Evolutionary conservation across 2,113 vertebrate genomes (phyloP).

Genomic region (Phocoena sinus): DNA sequence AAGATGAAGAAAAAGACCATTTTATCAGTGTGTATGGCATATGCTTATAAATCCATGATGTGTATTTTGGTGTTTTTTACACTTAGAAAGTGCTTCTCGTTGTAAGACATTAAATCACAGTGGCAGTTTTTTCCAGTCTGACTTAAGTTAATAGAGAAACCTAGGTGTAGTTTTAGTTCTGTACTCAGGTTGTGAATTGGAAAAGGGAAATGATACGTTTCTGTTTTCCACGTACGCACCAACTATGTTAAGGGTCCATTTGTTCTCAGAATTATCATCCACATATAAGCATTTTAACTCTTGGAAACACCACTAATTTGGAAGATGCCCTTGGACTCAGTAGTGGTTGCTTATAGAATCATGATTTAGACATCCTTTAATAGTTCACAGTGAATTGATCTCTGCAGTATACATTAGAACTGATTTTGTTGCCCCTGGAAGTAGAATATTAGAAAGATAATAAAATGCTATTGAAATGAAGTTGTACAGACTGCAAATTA

Average conservation of each 20-base stretch:
- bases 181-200: background rate
- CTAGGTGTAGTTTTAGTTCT: conserved; percentile 5
- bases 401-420: background rate
- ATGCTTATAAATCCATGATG: background rate
- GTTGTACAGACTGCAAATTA: background rate
- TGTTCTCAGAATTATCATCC: background rate
- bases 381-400: background rate
- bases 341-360: background rate
- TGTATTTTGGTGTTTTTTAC: background rate
- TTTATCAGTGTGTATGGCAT: background rate
- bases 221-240: background rate
- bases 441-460: background rate
- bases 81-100: background rate
- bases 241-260: background rate
- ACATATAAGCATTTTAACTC: background rate
- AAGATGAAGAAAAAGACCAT: background rate
- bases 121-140: background rate
- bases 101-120: background rate
- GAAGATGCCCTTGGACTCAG: background rate
- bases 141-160: background rate
- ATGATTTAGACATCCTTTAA: background rate
- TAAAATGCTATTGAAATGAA: background rate
- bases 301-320: background rate
- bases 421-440: background rate
- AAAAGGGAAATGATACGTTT: background rate